Evolutionary conservation across 2,113 vertebrate genomes (phyloP), one percentile per base, ranked within the genome.

Genomic region (Blennius ocellaris): DNA sequence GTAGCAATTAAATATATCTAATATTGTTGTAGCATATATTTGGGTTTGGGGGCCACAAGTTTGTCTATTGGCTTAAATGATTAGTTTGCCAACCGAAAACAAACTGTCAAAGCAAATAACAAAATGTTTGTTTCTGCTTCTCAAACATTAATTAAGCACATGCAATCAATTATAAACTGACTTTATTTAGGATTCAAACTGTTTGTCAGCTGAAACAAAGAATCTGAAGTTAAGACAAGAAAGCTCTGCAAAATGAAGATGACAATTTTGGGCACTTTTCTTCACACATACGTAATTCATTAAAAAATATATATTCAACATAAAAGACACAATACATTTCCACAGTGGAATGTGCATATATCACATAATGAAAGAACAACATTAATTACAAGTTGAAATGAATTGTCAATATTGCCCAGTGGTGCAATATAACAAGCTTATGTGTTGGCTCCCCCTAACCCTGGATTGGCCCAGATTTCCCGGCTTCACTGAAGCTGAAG

Each of bases 401-500:
- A 62, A 68, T 76, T 80, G 64, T 68, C 43, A 81, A 40, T 54
- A 70, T 57, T 73, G 16, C 30, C 52, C 66, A 67, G 71, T 66
- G 78, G 62, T 78, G 54, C 52, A 68, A 65, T 54, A 45, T 62
- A 68, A 65, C 14, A 64, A 55, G 60, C 50, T 47, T 75, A 78
- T 58, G 69, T 64, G 83, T 74, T 56, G 59, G 14, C 45, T 2
- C 62, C 59, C 54, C 47, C 51, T 83, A 77, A 79, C 68, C 69
- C 65, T 70, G 68, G 50, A 50, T 67, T 68, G 73, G 64, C 70
- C 74, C 74, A 77, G 66, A 82, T 83, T 72, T 70, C 11, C 38
- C 56, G 65, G 61, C 69, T 80, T 71, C 71, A 69, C 56, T 73
- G 55, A 78, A 40, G 54, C 45, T 45, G 48, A 78, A 71, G 55